These are phyloP conservation scores for Eulemur coronatus DNA, from an alignment of 2,797 vertebrate species.

Conservation along the genomic window DNA sequence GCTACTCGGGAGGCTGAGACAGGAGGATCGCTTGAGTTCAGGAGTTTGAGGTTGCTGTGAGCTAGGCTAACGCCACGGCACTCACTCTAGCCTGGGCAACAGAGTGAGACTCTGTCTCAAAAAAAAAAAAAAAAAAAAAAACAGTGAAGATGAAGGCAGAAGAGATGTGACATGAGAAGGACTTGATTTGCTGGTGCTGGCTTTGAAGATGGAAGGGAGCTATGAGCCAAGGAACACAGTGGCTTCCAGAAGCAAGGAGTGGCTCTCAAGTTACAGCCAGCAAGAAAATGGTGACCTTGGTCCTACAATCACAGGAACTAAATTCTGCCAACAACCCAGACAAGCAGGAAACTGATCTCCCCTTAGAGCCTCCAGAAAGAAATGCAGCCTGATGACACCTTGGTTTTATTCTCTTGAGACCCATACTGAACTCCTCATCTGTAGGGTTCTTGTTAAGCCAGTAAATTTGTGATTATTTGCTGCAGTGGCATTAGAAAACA, in stretches of 20 bases:
- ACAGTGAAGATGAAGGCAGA: not conserved
- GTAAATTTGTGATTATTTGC: not conserved
- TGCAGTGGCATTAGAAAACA: not conserved
- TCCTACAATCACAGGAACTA: not conserved
- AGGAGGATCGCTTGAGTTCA: no score
- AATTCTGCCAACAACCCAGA: conserved; percentile 5
- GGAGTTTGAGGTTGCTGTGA: no score
- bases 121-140: no score
- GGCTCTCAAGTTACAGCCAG: not conserved
- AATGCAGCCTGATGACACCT: not conserved
- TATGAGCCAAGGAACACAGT: not conserved
- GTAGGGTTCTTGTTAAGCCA: not conserved
- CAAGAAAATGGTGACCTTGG: not conserved
- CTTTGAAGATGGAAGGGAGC: not conserved
- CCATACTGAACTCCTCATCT: not conserved
- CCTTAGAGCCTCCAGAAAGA: not conserved
- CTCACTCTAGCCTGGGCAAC: no score
- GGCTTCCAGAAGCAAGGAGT: not conserved
- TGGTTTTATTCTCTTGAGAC: not conserved
- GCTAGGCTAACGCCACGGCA: no score
- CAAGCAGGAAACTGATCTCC: not conserved
- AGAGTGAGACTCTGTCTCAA: no score
- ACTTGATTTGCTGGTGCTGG: not conserved
- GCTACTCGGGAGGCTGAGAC: no score
- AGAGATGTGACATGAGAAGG: not conserved